Evolutionary conservation across 2,797 vertebrate species (phyloP).

Genomic region (Parambassis ranga): DNA sequence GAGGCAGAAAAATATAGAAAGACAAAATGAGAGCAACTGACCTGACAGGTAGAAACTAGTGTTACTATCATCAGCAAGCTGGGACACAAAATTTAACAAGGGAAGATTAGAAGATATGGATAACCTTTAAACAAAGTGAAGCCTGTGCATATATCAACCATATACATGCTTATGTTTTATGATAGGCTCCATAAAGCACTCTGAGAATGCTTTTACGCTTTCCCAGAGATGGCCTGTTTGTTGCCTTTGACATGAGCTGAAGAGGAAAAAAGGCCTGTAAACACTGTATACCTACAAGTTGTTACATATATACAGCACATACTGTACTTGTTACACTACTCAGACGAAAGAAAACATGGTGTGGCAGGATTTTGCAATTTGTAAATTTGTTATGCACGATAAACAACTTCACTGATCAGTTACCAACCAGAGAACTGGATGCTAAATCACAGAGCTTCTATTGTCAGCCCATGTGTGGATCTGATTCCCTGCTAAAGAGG

Average conservation of each 20-base stretch:
- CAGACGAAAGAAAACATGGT: too few relatives aligned
- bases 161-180: slow-evolving; percentile 26
- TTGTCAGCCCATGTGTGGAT: slow-evolving; percentile 27
- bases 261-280: too few relatives aligned
- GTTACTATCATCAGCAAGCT: slow-evolving; percentile 8
- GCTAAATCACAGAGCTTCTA: slow-evolving; percentile 45
- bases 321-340: too few relatives aligned
- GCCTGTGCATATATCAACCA: slow-evolving; percentile 7
- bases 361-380: slow-evolving; percentile 21
- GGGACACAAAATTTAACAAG: slow-evolving; percentile 36
- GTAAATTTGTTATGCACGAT: slow-evolving; percentile 32
- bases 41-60: slow-evolving; percentile 5
- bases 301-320: background rate
- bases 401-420: slow-evolving; percentile 44
- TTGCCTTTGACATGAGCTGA: background rate
- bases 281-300: background rate
- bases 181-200: slow-evolving; percentile 18
- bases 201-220: slow-evolving; percentile 6
- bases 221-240: background rate
- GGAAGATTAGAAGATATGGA: slow-evolving; percentile 23
- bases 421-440: slow-evolving; percentile 27
- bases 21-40: background rate
- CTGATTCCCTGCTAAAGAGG: slow-evolving; percentile 34
- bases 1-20: background rate
- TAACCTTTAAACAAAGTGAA: slow-evolving; percentile 36